A percentile compares a stretch with the other conserved stretches of the same genome.
These are phyloP conservation scores for Sturmia bella DNA, from an alignment of 2,888 invertebrate genomes.

Conservation along the genomic window DNA sequence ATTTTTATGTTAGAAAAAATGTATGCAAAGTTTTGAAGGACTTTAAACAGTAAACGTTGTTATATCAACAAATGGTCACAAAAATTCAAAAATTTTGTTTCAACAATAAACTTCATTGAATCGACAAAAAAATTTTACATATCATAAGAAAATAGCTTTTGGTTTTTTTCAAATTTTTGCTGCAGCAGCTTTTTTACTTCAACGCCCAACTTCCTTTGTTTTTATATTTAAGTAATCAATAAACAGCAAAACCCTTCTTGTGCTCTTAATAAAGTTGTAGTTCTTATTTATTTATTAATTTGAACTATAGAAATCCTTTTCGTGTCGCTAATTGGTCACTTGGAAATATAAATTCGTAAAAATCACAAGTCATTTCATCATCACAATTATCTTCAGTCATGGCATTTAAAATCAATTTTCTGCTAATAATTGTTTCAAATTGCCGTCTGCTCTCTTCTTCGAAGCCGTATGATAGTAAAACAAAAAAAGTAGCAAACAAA, in stretches of 20 bases:
- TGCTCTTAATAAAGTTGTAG: slow-evolving; percentile 18
- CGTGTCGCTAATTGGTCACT: slow-evolving; percentile 38
- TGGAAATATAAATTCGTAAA: slow-evolving; percentile 22
- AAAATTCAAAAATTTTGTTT: no score
- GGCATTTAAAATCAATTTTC: slow-evolving; percentile 45
- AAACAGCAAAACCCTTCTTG: neutral
- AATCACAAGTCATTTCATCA: slow-evolving; percentile 49
- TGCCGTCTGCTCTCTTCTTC: neutral
- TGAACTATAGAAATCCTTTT: slow-evolving; percentile 12
- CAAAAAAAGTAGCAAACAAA: slow-evolving; percentile 1
- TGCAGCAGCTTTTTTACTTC: no score
- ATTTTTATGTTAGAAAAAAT: no score
- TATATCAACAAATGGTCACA: no score
- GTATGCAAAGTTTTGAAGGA: no score
- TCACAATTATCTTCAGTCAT: slow-evolving; percentile 8
- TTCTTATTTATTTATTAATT: slow-evolving; percentile 3
- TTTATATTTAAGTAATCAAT: neutral
- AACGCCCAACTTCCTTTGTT: neutral
- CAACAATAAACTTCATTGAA: no score
- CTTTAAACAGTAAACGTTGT: no score
- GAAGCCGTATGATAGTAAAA: neutral
- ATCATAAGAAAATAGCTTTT: no score
- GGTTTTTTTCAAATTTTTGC: no score
- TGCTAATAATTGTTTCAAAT: slow-evolving; percentile 55
- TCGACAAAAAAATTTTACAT: no score